Evolutionary conservation across 1,140 invertebrate species (phyloP), one percentile per base, ranked within the genome.

Genomic region (Sycophaga agraensis): DNA sequence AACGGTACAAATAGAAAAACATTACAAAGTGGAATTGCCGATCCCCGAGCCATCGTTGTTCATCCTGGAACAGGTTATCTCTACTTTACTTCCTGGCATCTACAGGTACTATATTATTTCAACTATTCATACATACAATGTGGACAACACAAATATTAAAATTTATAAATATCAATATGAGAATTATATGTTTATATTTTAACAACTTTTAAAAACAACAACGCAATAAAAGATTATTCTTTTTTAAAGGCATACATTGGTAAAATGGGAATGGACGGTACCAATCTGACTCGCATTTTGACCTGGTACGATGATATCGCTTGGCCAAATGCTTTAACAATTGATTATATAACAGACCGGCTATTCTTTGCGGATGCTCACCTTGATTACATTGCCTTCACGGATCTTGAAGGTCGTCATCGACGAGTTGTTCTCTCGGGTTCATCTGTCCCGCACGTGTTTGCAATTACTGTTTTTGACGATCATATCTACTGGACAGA

Each of bases 361-460:
- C 88, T 98, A 16, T 98, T 93, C 80, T 99, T 93, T 91, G 97
- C 96, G 0, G 97, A 99, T 77, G 97, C 97, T 66, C 97, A 99
- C 85, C 83, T 99, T 22, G 96, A 99, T 80, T 97, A 97, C 67
- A 97, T 99, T 28, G 97, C 96, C 21, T 98, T 88, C 55, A 86
- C 91, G 4, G 93, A 97, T 81, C 84, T 98, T 39, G 93, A 97
- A 78, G 95, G 95, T 3, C 86, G 86, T 53, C 88, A 94, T 73
- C 82, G 92, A 4, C 90, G 94, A 57, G 84, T 91, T 50, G 91
- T 96, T 0, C 69, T 96, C 2, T 89, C 88, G 0, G 93, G 93
- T 1, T 73, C 82, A 5, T 83, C 86, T 42, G 95, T 97, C 4
- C 94, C 94, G 0, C 96, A 98, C 70, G 94, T 97, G 0, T 98